Percentiles rank a stretch among this genome's conserved stretches.
These are phyloP conservation scores for Catalaphyllia jardinei DNA, from an alignment of 64 coral and sea anemone species.

Conservation along the genomic window DNA sequence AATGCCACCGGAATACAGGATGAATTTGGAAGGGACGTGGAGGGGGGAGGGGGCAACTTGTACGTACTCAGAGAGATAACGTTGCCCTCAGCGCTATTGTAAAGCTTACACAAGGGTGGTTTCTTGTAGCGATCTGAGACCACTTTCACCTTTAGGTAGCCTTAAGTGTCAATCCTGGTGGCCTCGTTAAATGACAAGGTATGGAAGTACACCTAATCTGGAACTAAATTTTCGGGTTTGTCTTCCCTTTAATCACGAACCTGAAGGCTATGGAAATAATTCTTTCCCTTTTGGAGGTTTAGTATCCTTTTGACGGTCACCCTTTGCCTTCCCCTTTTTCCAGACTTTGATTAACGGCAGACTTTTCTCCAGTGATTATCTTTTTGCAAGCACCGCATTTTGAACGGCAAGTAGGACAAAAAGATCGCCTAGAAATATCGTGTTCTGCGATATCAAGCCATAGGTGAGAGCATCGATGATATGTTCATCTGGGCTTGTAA, in stretches of 20 bases:
- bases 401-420: conserved; percentile 55
- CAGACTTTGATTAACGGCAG: background rate
- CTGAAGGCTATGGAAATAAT: too few species aligned
- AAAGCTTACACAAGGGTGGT: conserved; percentile 58
- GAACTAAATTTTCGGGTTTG: too few species aligned
- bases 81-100: conserved; percentile 74
- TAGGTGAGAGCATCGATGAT: conserved; percentile 42
- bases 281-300: too few species aligned
- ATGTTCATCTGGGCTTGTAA: conserved; percentile 45
- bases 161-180: conserved; percentile 15
- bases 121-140: conserved; percentile 10
- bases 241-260: too few species aligned
- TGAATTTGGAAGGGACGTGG: conserved; percentile 32
- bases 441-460: conserved; percentile 22
- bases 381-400: conserved; percentile 49
- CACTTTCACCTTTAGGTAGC: conserved; percentile 37
- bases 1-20: conserved; percentile 26
- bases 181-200: background rate
- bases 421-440: conserved; percentile 47
- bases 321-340: background rate
- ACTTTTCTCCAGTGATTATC: conserved; percentile 3
- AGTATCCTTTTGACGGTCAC: too few species aligned
- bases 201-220: background rate
- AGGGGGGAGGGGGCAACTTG: too few species aligned
- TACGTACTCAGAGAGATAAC: conserved; percentile 45